These are phyloP conservation scores for Falco columbarius DNA, from an alignment of 2,797 vertebrate species.

Conservation along the genomic window DNA sequence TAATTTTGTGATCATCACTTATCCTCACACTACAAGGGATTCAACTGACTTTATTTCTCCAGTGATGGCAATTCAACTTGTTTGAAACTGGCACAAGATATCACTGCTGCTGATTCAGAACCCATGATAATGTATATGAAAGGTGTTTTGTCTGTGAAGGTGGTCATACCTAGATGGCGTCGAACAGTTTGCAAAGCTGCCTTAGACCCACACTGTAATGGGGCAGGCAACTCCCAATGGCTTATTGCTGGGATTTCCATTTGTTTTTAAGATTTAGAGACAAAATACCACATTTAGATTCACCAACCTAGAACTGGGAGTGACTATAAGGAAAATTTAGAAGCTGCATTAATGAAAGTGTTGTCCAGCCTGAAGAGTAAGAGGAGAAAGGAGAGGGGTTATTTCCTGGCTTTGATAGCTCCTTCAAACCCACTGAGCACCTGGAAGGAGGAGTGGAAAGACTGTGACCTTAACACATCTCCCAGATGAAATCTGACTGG, in stretches of 20 bases:
- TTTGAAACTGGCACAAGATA: background rate
- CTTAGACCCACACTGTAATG: background rate
- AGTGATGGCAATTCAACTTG: background rate
- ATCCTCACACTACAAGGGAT: rapidly evolving
- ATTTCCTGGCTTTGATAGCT: background rate
- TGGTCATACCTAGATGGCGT: background rate
- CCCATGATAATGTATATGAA: background rate
- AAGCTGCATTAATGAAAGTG: background rate
- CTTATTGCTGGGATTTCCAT: background rate
- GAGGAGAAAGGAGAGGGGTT: background rate
- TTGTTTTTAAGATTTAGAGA: background rate
- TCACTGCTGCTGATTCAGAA: background rate
- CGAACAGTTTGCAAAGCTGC: background rate
- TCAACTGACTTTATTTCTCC: background rate
- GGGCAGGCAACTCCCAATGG: background rate
- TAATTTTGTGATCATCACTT: background rate
- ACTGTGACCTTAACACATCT: background rate
- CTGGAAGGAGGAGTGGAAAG: background rate
- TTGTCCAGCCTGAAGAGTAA: background rate
- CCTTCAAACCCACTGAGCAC: background rate
- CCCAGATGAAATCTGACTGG: background rate
- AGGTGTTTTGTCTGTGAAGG: background rate
- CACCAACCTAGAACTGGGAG: background rate
- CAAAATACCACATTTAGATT: background rate
- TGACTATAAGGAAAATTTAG: background rate